Conservation (phyloP, 2,888 invertebrate species). For the Ferdinandea cuprea region DNA sequence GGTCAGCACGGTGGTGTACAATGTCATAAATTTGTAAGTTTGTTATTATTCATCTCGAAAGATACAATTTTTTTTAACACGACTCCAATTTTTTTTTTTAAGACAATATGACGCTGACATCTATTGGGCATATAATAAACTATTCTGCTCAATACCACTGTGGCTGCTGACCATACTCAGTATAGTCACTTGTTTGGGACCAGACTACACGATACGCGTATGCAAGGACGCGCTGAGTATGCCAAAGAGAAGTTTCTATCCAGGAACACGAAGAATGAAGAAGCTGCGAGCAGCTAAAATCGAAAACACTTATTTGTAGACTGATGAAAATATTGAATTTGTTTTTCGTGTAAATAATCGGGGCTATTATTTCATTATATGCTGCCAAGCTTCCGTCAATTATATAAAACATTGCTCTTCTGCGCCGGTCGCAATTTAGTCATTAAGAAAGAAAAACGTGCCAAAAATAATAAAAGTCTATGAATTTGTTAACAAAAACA, state of each 20-base stretch:
- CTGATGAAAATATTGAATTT: background rate
- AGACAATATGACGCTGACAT: conserved; percentile 84
- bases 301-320: conserved; percentile 63
- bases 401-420: too few species aligned
- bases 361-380: too few species aligned
- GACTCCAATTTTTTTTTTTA: conserved; percentile 35
- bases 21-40: conserved; percentile 86
- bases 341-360: too few species aligned
- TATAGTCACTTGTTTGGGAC: conserved; percentile 84
- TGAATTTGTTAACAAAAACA: conserved; percentile 10
- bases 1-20: conserved; percentile 85
- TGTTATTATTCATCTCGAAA: background rate
- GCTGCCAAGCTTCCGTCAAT: too few species aligned
- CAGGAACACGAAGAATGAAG: conserved; percentile 77
- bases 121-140: conserved; percentile 85
- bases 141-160: conserved; percentile 85
- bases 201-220: conserved; percentile 84
- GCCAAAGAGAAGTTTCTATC: conserved; percentile 79
- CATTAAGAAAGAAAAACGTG: conserved; percentile 37
- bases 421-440: conserved; percentile 41
- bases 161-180: conserved; percentile 85
- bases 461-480: conserved; percentile 53
- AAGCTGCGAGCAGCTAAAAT: conserved; percentile 70
- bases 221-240: conserved; percentile 78
- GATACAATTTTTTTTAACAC: background rate